A percentile compares a stretch with the other conserved stretches of the same genome.
Conservation (phyloP, 2,888 invertebrate genomes). For the Himalopsyche anomala region DNA sequence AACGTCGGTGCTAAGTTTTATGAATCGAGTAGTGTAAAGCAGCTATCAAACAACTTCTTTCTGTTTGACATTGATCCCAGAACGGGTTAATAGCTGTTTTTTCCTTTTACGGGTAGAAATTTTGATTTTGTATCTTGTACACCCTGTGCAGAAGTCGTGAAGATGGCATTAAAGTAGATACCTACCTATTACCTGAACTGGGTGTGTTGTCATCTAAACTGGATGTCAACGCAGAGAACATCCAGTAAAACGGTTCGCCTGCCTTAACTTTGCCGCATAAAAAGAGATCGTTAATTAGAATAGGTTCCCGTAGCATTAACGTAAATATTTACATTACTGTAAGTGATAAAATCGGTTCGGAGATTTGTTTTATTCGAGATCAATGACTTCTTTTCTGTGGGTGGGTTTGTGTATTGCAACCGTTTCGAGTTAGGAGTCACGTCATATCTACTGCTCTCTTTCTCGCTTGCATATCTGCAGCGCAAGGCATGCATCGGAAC, state of each 20-base stretch:
- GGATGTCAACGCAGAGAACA: constrained; percentile 51
- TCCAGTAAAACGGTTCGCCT: constrained; percentile 2
- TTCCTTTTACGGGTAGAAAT: constrained; percentile 21
- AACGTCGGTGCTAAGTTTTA: too few species aligned
- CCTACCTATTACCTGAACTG: constrained; percentile 47
- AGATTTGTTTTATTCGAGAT: constrained; percentile 67
- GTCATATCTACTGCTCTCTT: constrained; percentile 47
- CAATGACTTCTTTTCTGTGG: constrained; percentile 72
- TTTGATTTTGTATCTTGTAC: constrained; percentile 42
- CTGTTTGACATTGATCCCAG: background rate
- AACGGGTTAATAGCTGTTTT: background rate
- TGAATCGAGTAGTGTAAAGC: too few species aligned
- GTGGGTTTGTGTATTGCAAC: constrained; percentile 68
- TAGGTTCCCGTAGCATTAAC: constrained; percentile 7
- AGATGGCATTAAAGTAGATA: constrained; percentile 3
- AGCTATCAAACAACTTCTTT: background rate
- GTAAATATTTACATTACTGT: constrained; percentile 45
- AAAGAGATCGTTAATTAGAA: constrained; percentile 19
- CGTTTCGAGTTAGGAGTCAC: constrained; percentile 48
- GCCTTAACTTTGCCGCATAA: constrained; percentile 1
- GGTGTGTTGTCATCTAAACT: constrained; percentile 61
- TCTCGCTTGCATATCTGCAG: constrained; percentile 59
- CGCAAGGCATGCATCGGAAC: constrained; percentile 50
- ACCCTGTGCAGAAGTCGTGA: constrained; percentile 19
- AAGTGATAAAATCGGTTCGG: constrained; percentile 37